Evolutionary conservation across 1,140 invertebrate genomes (phyloP), one percentile per base, ranked within the genome.

Genomic region (Neomicropteryx cornuta): DNA sequence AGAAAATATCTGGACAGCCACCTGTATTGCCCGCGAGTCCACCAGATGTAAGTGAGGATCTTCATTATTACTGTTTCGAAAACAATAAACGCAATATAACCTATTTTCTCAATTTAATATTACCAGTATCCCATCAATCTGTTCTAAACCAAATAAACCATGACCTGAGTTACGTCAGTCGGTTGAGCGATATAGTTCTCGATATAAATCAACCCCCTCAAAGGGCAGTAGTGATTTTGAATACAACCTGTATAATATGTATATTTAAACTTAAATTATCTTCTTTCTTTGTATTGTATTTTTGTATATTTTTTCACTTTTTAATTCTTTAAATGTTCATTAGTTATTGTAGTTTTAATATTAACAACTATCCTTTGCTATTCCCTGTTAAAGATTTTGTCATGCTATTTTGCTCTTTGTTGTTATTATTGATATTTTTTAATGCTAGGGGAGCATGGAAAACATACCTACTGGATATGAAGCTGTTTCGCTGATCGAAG

Each of bases 401-500:
- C 8, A 8, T 27, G 24, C 24, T 8, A 27, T 32, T 19, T 14
- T 32, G 13, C 18, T 14, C n/a, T 18, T 20, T 18, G 4, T 17
- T 5, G 35, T 13, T n/a, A 38, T 34, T 18, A 34, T 22, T 29
- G 36, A 14, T 33, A 33, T 17, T 18, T 37, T 29, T 32, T 28
- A 11, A n/a, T 30, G 16, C 27, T 49, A 75, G 71, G 72, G 68
- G 46, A 76, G 69, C 39, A 60, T 62, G 53, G 83, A 90, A 58
- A 87, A 88, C 58, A 84, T 96, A 50, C 92, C 93, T 19, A 71
- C 80, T 1, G 94, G 95, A 0, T 97, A 96, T 58, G 90, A 97
- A 67, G 81, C 89, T 14, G 83, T 98, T 29, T 90, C 93, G 0
- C 68, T 99, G n/a, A 87, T 97, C 38, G 96, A 99, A 68, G 95